Evolutionary conservation across 2,797 vertebrate genomes (phyloP), one percentile per base, ranked within the genome.

Genomic region (Myotis vivesi): DNA sequence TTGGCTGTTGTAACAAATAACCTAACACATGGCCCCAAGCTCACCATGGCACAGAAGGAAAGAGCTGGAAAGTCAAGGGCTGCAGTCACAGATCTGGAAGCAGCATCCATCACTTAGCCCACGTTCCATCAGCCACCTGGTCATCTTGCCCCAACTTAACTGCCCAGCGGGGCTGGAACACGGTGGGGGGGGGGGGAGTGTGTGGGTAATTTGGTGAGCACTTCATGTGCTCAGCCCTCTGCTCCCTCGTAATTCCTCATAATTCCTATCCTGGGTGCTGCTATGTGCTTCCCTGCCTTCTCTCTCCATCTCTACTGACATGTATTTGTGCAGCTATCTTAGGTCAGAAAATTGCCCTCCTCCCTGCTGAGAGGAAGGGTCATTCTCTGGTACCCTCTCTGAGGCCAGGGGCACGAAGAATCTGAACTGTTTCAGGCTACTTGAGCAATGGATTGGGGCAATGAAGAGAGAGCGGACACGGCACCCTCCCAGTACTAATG

Each of bases 131-230:
- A 9, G 10, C n/a, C 59, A 51, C 0, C 66, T 12, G 59, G 16
- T 38, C 59, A 44, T 5, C 16, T 3, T 4, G 33, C 28, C 30
- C 49, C 51, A 41, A 1, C 4, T 20, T 33, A 11, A 38, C 66
- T 3, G 33, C 23, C 23, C 46, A 49, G 8, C 3, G 4, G 19
- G 15, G 8, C 57, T 22, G 76, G 22, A 51, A 46, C 38, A 6
- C 3, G 1, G 20, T 23, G 17, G 5, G 5, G 55, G 1, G 1
- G 16, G 28, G 17, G 7, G 4, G 62, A 16, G 41, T 7, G 5
- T 46, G 1, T 10, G 30, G 44, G 2, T 38, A 38, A 36, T 19
- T 20, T 3, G 16, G 28, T 7, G 28, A 41, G 3, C 44, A 23
- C 20, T 25, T 11, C 23, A 57, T 57, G 23, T 15, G 57, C 57